Evolutionary conservation across 2,113 vertebrate genomes (phyloP).

Genomic region (Muscicapa adusta): DNA sequence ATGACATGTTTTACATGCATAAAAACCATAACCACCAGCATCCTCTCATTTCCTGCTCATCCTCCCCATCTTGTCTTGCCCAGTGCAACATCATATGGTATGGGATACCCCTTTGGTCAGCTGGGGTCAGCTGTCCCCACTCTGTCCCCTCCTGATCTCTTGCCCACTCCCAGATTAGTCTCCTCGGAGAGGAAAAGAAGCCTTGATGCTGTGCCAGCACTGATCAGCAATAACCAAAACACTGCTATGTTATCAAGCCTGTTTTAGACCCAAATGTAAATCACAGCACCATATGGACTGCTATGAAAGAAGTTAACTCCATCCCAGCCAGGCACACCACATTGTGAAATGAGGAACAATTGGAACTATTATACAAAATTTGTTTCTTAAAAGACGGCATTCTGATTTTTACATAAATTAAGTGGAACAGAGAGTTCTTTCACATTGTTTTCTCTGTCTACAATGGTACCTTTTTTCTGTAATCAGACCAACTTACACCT

Average conservation of each 20-base stretch:
- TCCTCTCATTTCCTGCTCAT: neutral
- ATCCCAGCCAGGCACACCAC: neutral
- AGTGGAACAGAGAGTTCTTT: neutral
- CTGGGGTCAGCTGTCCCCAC: neutral
- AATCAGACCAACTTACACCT: neutral
- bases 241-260: neutral
- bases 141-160: neutral
- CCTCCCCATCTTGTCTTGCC: neutral
- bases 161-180: neutral
- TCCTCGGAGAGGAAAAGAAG: neutral
- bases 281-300: slow-evolving; percentile 29
- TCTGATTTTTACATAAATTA: neutral
- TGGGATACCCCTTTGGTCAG: neutral
- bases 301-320: slow-evolving; percentile 5
- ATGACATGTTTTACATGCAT: neutral
- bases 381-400: neutral
- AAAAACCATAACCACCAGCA: neutral
- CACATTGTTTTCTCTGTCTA: neutral
- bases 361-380: neutral
- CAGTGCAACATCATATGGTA: rapidly evolving
- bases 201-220: neutral
- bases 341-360: neutral
- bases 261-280: slow-evolving; percentile 17
- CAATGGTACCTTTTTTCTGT: neutral
- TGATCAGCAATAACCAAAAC: slow-evolving; percentile 11